phyloP scores from a whole-genome alignment of 1,140 invertebrate species.

The Bombus superbus region DNA sequence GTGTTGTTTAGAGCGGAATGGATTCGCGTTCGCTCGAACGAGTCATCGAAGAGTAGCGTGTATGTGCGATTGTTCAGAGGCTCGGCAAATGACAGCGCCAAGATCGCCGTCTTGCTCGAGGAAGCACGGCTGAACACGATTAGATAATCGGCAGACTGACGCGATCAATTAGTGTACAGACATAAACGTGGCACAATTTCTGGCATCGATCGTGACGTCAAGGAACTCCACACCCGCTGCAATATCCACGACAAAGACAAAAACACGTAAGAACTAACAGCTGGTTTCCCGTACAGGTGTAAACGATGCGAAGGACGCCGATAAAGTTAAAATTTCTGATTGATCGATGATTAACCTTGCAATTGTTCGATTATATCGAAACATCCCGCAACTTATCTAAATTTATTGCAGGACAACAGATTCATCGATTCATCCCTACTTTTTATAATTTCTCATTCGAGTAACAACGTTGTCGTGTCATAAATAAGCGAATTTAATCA shows the following conservation, averaged over 20 bases:
- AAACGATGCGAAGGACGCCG: background rate
- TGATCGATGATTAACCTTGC: background rate
- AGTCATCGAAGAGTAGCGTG: background rate
- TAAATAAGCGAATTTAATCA: too few species aligned
- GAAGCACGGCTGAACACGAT: constrained; percentile 33
- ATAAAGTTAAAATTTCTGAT: background rate
- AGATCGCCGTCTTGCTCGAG: constrained; percentile 15
- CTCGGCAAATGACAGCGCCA: background rate
- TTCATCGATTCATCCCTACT: too few species aligned
- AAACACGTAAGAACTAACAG: background rate
- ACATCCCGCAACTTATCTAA: too few species aligned
- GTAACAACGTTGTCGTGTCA: too few species aligned
- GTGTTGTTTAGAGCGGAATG: background rate
- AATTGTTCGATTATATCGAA: background rate
- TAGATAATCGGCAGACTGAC: constrained; percentile 55
- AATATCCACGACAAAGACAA: background rate
- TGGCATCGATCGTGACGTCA: constrained; percentile 56
- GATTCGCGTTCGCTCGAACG: background rate
- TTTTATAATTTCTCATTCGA: too few species aligned
- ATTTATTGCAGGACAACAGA: too few species aligned
- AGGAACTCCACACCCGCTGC: constrained; percentile 26
- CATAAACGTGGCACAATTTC: constrained; percentile 45
- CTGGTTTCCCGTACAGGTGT: background rate
- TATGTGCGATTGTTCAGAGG: too few species aligned
- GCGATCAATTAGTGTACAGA: constrained; percentile 53